Evolutionary conservation across 1,140 invertebrate species (phyloP).

Genomic region (Hycleus cichorii): DNA sequence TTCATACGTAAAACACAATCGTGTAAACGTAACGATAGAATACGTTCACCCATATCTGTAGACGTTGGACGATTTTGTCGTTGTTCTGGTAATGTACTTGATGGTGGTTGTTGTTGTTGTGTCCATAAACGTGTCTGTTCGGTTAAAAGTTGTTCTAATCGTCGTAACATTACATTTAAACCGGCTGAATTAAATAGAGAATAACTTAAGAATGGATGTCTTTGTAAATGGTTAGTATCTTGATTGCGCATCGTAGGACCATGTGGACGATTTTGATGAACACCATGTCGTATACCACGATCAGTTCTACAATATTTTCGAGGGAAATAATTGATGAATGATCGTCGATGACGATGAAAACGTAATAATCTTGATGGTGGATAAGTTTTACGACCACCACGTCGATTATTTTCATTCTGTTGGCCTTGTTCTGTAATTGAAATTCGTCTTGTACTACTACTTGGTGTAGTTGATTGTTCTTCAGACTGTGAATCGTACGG

Average conservation of each 20-base stretch:
- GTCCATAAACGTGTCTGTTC: constrained; percentile 8
- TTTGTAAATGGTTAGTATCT: background rate
- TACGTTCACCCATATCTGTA: constrained; percentile 30
- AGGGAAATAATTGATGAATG: constrained; percentile 24
- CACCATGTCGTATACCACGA: constrained; percentile 4
- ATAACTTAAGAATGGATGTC: constrained; percentile 1
- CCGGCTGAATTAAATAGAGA: constrained; percentile 3
- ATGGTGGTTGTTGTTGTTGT: background rate
- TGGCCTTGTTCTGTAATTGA: constrained; percentile 5
- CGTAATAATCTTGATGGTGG: constrained; percentile 31
- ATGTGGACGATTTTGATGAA: background rate
- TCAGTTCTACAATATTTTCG: constrained; percentile 16
- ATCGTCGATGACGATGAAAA: constrained; percentile 21
- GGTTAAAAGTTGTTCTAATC: constrained; percentile 8
- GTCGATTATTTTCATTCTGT: constrained; percentile 9
- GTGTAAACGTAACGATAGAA: constrained; percentile 28
- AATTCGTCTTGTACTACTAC: constrained; percentile 8
- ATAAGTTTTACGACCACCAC: constrained; percentile 28
- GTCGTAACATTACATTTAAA: constrained; percentile 2
- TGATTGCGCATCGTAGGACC: background rate
- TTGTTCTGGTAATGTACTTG: background rate
- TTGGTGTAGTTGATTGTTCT: constrained; percentile 6
- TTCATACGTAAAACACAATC: constrained; percentile 30
- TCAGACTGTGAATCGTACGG: constrained; percentile 30
- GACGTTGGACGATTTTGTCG: background rate